Base-by-base conservation (phyloP, 1,140 invertebrate genomes). In the Euglossa dilemma region DNA sequence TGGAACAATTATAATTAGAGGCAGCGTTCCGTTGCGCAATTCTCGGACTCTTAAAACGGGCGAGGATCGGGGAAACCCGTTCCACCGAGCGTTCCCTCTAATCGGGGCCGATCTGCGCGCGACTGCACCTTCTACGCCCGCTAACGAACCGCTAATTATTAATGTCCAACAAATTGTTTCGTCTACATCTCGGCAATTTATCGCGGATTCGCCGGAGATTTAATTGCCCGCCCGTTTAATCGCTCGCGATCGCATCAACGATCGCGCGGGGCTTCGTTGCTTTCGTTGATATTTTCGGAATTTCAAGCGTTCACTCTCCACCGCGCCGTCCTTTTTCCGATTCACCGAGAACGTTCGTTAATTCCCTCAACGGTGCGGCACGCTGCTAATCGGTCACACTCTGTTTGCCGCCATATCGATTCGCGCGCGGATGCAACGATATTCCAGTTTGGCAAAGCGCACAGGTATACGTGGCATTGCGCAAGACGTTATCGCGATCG, bases 1-100 rank as follows among this genome's bases (percentile, higher is more conserved):
- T 83, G 86, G 90, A 87, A 91, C 85, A 90, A 89, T 89, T 90
- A 90, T 91, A 91, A 92, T 89, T 90, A 88, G 86, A 75, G 52
- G 74, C 54, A 72, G 80, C 84, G 67, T 91, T 84, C 79, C 87
- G 86, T 89, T 91, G 86, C 81, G 82, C 87, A 90, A 93, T 92
- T 74, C 71, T 14, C 81, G 43, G 64, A 77, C 45, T 88, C 85
- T 88, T 59, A 70, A 74, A 85, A 78, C n/a, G 12, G 25, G n/a
- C 36, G 36, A 16, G 25, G 52, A 81, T 59, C 45, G 18, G n/a
- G 28, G 16, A 3, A 28, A 12, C 50, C 47, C n/a, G 18, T 57
- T 20, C 50, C 43, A 64, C 63, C 69, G 56, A 66, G 36, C 59
- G 43, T 45, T 47, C 54, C 54, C 20, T 75, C 47, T 84, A 79